Evolutionary conservation across 2,113 vertebrate species (phyloP), one percentile per base, ranked within the genome.

Genomic region (Scopus umbretta): DNA sequence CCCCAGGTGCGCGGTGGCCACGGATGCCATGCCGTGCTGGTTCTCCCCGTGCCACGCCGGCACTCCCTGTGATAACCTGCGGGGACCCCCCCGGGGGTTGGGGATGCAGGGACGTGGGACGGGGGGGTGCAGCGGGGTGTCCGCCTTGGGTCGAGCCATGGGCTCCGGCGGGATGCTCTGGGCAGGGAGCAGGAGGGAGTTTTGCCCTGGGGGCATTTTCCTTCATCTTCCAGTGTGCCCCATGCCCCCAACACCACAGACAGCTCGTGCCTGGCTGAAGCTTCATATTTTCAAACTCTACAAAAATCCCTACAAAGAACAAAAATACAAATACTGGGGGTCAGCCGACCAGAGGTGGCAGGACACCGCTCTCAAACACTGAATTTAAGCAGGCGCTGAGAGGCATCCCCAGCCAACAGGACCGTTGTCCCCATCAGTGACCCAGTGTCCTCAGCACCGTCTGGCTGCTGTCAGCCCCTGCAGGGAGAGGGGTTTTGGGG

Each of bases 371-470:
- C 42, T 38, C 45, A 34, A 36, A 26, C 53, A 13, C 59, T 75
- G 9, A 15, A 5, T 70, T 43, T 21, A 45, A 45, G 40, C 4
- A n/a, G 53, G 30, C 6, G 20, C 62, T 2, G 23, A 17, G 63
- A 47, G 18, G 52, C 0, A 0, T 47, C 63, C 42, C 42, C 65
- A 49, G 14, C 42, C 4, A 2, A 3, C 10, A 16, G 52, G 21
- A 30, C 18, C 0, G 0, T 21, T 3, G 5, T 17, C 17, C 32
- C 61, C 43, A 14, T n/a, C 0, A 2, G 27, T 45, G 62, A 15
- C 50, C 50, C 2, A 0, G 0, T 11, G 55, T 52, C 58, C 61
- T 61, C 78, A 70, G 26, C 61, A 59, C 9, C 3, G 34, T 56
- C 53, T 4, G 5, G 58, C 20, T 9, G 1, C 70, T 20, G 5